Base-by-base conservation (phyloP, 1,140 invertebrate species). In the Pemphigus obesinymphae region DNA sequence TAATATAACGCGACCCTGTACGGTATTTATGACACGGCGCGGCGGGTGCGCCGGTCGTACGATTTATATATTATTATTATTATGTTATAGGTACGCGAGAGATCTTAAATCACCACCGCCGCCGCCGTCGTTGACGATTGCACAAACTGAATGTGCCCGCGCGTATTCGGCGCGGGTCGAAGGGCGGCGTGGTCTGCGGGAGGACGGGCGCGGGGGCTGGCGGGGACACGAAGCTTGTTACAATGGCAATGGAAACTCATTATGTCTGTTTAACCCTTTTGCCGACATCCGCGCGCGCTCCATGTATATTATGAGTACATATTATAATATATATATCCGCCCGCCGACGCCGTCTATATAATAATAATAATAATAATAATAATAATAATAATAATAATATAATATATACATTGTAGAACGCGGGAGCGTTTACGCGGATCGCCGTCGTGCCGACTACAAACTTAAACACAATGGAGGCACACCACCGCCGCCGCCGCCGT, bases 241-340 rank as follows among this genome's bases (percentile, higher is more conserved):
- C 73, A 58, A 76, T 76, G 48, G 29, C 73, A 37, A 76, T 40
- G 73, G 50, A 76, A 76, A 76, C 73, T 76, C 34, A 58, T 78
- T 78, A 40, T 53, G 40, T 58, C 50, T 58, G 31, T 43, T 6
- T 58, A 78, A 78, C 73, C 73, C 73, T 78, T 78, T 78, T 29
- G 17, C 7, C n/a, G 45, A 53, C 50, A 40, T 70, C 13, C 3
- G 37, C n/a, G 66, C 29, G 55, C 58, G 5, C 55, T 23, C n/a
- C 8, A 23, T n/a, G 23, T 26, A 53, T 23, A 53, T 53, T n/a
- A n/a, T 58, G 3, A 13, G 10, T 40, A 40, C 10, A 40, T 58
- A 58, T 29, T 23, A 5, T 23, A 26, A 23, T 26, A 13, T 23
- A 15, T 26, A 10, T n/a, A 40, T 10, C 37, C 37, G 37, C n/a